Conservation (phyloP, 2,888 invertebrate species). For the Ormia ochracea region DNA sequence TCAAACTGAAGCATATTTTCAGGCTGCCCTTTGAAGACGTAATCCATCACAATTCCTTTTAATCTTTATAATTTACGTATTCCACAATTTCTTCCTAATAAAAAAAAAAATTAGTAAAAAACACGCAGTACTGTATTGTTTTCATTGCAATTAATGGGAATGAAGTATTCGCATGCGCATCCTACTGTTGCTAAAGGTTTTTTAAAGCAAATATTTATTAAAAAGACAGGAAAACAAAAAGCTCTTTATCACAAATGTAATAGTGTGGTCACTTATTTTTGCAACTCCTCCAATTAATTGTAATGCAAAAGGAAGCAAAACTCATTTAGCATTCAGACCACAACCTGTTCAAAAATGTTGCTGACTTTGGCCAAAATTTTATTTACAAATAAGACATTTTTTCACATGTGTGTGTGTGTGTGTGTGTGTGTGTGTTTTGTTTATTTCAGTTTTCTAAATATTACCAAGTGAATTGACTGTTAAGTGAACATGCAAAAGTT, state of each 20-base stretch:
- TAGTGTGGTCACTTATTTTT: background rate
- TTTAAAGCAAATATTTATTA: no score
- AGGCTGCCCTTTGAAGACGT: no score
- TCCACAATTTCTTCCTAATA: no score
- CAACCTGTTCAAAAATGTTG: conserved; percentile 29
- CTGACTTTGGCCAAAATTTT: conserved; percentile 13
- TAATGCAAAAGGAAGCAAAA: background rate
- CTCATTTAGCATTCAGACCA: background rate
- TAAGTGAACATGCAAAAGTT: conserved; percentile 50
- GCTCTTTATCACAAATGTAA: background rate
- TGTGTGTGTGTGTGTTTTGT: background rate
- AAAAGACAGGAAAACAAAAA: no score
- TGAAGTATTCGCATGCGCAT: no score
- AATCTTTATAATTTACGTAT: no score
- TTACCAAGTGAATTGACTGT: conserved; percentile 44
- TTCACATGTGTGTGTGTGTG: background rate
- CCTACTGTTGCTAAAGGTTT: no score
- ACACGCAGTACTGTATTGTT: no score
- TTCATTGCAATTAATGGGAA: no score
- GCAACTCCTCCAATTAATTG: background rate
- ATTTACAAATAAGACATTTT: conserved; percentile 30
- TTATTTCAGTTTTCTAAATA: conserved; percentile 9
- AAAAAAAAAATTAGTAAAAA: no score
- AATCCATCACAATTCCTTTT: no score
- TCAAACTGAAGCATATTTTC: no score